Percentiles rank a stretch among this genome's conserved stretches.
Evolutionary conservation across 2,797 vertebrate genomes (phyloP).

Genomic region (Rhynchotus rufescens): DNA sequence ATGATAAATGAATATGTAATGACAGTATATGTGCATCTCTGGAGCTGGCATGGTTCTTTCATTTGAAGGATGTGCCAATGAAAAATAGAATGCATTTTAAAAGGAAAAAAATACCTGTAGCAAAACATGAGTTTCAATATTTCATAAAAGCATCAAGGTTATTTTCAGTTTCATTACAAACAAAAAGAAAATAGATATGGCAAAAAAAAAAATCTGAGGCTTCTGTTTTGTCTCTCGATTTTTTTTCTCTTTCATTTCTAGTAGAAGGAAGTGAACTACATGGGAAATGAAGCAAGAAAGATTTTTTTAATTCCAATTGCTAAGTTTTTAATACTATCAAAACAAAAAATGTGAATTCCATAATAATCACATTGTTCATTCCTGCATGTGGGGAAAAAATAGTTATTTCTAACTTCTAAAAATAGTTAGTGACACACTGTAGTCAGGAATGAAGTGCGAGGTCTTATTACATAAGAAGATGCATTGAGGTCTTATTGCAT

Average conservation of each 20-base stretch:
- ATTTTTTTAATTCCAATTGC: not conserved
- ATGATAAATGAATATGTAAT: not conserved
- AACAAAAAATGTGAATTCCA: not conserved
- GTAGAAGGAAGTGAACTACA: not conserved
- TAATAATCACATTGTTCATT: not conserved
- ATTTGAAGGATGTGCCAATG: not conserved
- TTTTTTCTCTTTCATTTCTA: not conserved
- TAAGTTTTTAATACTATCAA: not conserved
- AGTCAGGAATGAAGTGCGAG: not conserved
- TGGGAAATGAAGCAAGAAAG: not conserved
- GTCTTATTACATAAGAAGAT: not conserved
- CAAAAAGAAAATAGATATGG: conserved; percentile 6
- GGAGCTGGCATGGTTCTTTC: not conserved
- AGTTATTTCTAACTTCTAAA: not conserved
- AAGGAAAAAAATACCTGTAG: not conserved
- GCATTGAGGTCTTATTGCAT: not conserved
- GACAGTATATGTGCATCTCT: not conserved
- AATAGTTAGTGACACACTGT: not conserved
- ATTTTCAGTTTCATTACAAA: conserved; percentile 25
- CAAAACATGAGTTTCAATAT: not conserved
- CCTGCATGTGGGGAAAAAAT: not conserved
- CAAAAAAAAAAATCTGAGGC: not conserved
- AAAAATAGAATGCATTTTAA: not conserved
- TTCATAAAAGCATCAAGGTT: not conserved
- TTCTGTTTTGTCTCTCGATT: not conserved